phyloP scores from a whole-genome alignment of 2,888 invertebrate species.

The Crepidodera aurea region DNA sequence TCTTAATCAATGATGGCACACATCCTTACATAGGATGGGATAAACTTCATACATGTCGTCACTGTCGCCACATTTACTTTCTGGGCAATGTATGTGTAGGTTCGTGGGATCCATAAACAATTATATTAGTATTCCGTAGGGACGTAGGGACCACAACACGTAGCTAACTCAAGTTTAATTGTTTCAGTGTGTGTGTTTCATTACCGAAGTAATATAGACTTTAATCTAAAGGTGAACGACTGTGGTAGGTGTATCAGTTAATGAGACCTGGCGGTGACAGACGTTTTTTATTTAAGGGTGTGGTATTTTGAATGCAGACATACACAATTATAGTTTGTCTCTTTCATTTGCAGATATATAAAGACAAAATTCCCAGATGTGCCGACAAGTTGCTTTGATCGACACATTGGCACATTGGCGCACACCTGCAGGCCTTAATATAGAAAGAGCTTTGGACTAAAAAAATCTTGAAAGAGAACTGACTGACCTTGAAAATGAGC shows the following conservation, averaged over 20 bases:
- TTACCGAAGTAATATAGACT: background rate
- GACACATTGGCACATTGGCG: too few relatives aligned
- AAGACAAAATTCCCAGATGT: too few relatives aligned
- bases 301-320: too few relatives aligned
- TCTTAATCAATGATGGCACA: background rate
- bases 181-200: conserved; percentile 3
- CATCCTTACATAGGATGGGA: background rate
- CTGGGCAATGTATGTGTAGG: background rate
- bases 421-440: too few relatives aligned
- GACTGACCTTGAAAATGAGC: too few relatives aligned
- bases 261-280: too few relatives aligned
- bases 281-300: too few relatives aligned
- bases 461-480: too few relatives aligned
- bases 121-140: conserved; percentile 6
- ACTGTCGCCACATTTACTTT: background rate
- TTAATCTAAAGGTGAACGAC: background rate
- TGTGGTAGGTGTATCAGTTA: background rate
- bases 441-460: too few relatives aligned
- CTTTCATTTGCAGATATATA: too few relatives aligned
- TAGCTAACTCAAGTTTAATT: conserved; percentile 8
- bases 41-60: background rate
- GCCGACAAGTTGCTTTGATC: too few relatives aligned
- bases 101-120: conserved; percentile 10
- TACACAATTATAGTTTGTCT: too few relatives aligned
- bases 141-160: background rate